Evolutionary conservation across 2,113 vertebrate genomes (phyloP).

Genomic region (Sardina pilchardus): DNA sequence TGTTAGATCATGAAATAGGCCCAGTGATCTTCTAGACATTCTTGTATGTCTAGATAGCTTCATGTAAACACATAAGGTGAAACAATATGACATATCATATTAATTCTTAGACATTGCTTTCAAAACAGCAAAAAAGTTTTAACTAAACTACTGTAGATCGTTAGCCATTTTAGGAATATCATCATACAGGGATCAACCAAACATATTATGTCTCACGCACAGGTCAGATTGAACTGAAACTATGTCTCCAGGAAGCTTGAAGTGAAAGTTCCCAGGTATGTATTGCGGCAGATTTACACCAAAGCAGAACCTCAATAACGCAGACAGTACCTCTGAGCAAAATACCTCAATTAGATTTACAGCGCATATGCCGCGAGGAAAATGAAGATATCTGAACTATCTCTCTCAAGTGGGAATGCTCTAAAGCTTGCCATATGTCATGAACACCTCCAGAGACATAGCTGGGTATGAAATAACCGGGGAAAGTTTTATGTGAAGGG

Average conservation of each 20-base stretch:
- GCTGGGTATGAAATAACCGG: neutral
- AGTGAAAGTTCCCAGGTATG: neutral
- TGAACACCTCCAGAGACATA: neutral
- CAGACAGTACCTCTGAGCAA: slow-evolving; percentile 1
- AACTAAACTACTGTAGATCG: too few species aligned
- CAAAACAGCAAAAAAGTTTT: neutral
- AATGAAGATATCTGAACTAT: slow-evolving; percentile 6
- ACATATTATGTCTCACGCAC: neutral
- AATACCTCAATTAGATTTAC: slow-evolving; percentile 10
- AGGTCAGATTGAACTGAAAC: neutral
- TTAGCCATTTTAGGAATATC: too few species aligned
- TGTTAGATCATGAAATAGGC: too few species aligned
- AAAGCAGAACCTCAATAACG: neutral
- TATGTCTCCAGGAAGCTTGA: neutral
- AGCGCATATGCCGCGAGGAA: neutral
- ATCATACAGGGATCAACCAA: too few species aligned
- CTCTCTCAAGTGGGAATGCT: neutral
- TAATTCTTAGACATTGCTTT: neutral
- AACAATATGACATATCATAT: neutral
- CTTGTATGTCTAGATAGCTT: neutral
- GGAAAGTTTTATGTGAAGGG: slow-evolving; percentile 3
- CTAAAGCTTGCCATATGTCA: slow-evolving; percentile 3
- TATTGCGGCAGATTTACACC: neutral
- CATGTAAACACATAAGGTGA: neutral
- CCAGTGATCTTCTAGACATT: too few species aligned